Evolutionary conservation across 92 coral and sea anemone genomes (phyloP), one percentile per base, ranked within the genome.

Genomic region (Actinernus sp.): DNA sequence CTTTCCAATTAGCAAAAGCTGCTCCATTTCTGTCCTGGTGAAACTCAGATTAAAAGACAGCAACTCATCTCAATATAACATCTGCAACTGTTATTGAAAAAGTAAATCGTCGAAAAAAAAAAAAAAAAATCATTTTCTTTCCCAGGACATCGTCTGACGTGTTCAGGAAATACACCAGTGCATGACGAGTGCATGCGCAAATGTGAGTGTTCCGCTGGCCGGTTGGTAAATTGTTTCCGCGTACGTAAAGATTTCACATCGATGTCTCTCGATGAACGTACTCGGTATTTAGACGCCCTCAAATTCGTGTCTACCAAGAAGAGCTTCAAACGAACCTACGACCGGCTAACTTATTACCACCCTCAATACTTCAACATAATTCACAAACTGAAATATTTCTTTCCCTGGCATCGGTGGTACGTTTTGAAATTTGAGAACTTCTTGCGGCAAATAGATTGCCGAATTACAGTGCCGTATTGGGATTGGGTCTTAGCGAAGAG

Each of bases 341-440:
- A 90, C 36, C 33, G 30, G 31, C 0, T 89, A 14, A 74, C 88
- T 11, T 65, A 31, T 37, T 49, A 33, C 13, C 92, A 89, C 51
- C 85, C 92, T 0, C 61, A 61, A 13, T 80, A 71, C 65, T 85
- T 89, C 36, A 55, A 82, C 17, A 29, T 12, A 29, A 73, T 92
- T 23, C 93, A 93, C n/a, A n/a, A n/a, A n/a, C n/a, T n/a, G n/a
- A n/a, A n/a, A n/a, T 80, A 84, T 25, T 93, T 93, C 87, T 85
- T 93, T 40, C 96, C 98, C 0, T 93, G 98, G 98, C 98, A 93
- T 66, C 96, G 98, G 0, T 89, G 96, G 96, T 93, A 85, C 61
- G 30, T 90, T 12, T 58, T 90, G 28, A 31, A 72, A 18, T 93
- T 93, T 65, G 98, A 93, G 51, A 93, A 93, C 53, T 71, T 93